These are phyloP conservation scores for Chiloscyllium punctatum DNA, from an alignment of 2,797 vertebrate species.

Conservation along the genomic window DNA sequence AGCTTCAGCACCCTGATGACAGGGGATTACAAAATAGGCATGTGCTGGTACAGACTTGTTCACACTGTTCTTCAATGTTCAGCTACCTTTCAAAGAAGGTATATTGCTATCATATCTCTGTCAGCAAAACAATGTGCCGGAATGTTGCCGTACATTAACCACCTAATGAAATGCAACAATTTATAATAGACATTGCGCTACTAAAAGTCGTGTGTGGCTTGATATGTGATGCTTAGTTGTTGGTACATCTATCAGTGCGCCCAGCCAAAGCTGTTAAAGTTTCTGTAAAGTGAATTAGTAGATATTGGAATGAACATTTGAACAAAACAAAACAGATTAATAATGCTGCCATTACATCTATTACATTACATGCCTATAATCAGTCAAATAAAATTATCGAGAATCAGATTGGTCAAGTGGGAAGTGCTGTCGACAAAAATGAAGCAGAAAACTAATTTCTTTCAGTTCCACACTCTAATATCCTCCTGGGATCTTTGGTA, in stretches of 20 bases:
- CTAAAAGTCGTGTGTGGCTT: neutral
- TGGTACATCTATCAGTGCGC: neutral
- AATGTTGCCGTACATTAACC: conserved; percentile 58
- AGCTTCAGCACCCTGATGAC: neutral
- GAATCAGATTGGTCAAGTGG: neutral
- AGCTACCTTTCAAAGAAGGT: neutral
- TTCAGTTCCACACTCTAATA: too few species aligned
- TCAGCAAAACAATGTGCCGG: neutral
- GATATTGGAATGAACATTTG: neutral
- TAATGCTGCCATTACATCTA: neutral
- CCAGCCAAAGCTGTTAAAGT: neutral
- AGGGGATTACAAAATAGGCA: neutral
- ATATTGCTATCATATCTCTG: neutral
- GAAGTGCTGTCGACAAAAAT: neutral
- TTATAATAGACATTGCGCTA: conserved; percentile 61
- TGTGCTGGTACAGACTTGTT: neutral
- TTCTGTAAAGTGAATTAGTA: neutral
- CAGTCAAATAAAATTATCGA: neutral
- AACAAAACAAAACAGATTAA: neutral
- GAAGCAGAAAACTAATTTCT: neutral
- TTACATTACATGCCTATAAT: neutral
- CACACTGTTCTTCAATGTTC: neutral
- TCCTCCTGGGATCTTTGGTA: too few species aligned
- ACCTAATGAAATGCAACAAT: conserved; percentile 78
- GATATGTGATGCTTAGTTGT: neutral